phyloP scores from a whole-genome alignment of 2,888 invertebrate genomes.

The Caprella mutica region DNA sequence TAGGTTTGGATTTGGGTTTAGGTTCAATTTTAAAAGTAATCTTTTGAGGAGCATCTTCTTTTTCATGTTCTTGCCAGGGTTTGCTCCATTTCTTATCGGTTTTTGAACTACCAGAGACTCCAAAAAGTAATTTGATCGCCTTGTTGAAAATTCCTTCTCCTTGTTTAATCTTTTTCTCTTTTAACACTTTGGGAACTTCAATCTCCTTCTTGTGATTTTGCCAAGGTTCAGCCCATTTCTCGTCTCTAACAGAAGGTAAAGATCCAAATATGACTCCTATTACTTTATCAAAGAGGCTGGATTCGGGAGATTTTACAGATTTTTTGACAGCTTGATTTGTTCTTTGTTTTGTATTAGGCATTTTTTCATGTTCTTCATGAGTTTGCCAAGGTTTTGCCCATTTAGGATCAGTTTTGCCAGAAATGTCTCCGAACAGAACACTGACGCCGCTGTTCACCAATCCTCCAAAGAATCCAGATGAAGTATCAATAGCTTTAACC shows the following conservation, averaged over 20 bases:
- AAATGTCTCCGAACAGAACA: neutral
- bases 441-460: neutral
- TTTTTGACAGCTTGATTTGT: neutral
- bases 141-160: neutral
- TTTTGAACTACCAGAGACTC: neutral
- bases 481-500: neutral
- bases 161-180: neutral
- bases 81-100: neutral
- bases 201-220: constrained; percentile 18
- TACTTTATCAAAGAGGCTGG: constrained; percentile 12
- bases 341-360: neutral
- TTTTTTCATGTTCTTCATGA: constrained; percentile 15
- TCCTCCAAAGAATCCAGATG: neutral
- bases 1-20: neutral
- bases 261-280: constrained; percentile 11
- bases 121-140: neutral
- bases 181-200: neutral
- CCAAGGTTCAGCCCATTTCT: constrained; percentile 31
- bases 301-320: neutral
- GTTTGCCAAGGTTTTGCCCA: constrained; percentile 29
- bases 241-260: constrained; percentile 1
- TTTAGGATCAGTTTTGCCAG: constrained; percentile 13
- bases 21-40: constrained; percentile 13
- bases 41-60: neutral
- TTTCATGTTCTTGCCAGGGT: neutral